phyloP scores from a whole-genome alignment of 2,113 vertebrate genomes.

The Megatriorchis doriae region DNA sequence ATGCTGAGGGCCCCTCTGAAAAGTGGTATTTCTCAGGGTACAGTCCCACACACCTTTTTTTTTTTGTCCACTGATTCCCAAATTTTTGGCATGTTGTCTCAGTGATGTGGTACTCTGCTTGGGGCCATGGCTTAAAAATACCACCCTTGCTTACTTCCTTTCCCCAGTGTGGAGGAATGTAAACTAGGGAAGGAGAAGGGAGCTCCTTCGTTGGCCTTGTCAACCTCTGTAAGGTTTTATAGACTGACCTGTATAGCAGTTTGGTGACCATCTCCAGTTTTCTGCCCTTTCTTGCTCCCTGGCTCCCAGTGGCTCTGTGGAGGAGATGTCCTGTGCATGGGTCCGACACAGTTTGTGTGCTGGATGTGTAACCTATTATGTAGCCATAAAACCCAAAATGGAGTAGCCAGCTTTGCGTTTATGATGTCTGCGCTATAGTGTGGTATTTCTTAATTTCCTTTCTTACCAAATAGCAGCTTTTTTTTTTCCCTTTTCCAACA shows the following conservation, averaged over 20 bases:
- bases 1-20: not conserved
- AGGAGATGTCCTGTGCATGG: not conserved
- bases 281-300: not conserved
- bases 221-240: accelerated
- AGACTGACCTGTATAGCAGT: not conserved
- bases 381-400: not conserved
- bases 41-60: not conserved
- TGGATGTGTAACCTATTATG: accelerated
- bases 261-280: not conserved
- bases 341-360: not conserved
- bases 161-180: not conserved
- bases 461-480: not conserved
- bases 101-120: not conserved
- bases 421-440: not conserved
- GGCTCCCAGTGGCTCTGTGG: not conserved
- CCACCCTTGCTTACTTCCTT: accelerated
- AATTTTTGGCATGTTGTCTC: not conserved
- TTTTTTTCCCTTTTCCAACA: not conserved
- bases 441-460: not conserved
- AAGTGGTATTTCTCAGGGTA: not conserved
- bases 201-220: not conserved
- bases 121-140: not conserved
- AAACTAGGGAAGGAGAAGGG: not conserved
- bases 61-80: not conserved
- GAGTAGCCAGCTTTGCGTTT: not conserved